phyloP scores from a whole-genome alignment of 2,113 vertebrate genomes.

The Candoia aspera region DNA sequence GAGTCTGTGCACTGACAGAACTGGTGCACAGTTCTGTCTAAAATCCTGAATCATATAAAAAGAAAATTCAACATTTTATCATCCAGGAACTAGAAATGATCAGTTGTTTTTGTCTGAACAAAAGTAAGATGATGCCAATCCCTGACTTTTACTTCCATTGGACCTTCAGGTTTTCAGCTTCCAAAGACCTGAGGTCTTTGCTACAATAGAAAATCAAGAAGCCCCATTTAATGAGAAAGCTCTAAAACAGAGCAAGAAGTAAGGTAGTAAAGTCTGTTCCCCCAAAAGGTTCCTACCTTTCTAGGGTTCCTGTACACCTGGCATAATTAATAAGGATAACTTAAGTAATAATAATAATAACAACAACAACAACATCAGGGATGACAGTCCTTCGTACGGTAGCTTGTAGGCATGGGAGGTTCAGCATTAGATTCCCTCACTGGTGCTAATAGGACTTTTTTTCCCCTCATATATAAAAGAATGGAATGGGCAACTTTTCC shows the following conservation, averaged over 20 bases:
- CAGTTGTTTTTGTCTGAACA: neutral
- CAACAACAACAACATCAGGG: too few species aligned
- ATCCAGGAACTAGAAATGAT: neutral
- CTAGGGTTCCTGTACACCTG: too few species aligned
- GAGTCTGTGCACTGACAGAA: neutral
- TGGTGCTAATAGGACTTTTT: neutral
- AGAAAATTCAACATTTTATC: neutral
- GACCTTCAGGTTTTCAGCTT: neutral
- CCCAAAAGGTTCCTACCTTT: neutral
- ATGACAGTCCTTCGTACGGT: too few species aligned
- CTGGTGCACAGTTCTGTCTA: too few species aligned
- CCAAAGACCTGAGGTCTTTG: neutral
- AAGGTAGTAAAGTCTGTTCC: neutral
- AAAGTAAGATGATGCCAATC: neutral
- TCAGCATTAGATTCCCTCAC: neutral
- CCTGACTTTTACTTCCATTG: neutral
- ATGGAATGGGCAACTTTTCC: neutral
- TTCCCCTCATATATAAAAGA: neutral
- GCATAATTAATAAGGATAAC: neutral
- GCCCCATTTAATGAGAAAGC: neutral
- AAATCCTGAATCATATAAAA: neutral
- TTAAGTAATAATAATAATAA: neutral
- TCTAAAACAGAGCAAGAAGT: neutral
- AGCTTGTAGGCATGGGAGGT: neutral
- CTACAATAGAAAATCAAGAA: neutral